Base-by-base conservation (phyloP, 1,140 invertebrate species). In the Asobara japonica region DNA sequence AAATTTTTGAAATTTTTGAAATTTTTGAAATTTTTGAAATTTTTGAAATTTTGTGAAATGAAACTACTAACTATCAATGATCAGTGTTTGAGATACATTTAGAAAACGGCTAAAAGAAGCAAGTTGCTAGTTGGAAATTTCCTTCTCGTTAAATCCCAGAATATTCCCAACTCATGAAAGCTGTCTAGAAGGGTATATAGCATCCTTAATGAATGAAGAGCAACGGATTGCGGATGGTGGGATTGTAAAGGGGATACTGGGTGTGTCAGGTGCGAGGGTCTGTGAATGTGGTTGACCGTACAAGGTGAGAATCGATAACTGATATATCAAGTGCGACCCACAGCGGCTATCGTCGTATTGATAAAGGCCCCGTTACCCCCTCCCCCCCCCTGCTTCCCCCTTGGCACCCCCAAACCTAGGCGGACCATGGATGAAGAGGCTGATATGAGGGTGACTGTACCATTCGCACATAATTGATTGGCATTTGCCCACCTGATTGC, bases 401-500 rank as follows among this genome's bases (percentile, higher is more conserved):
- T n/a, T 38, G 10, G 8, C 36, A 8, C 36, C 2, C 13, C 41
- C 41, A 45, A 16, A 13, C 41, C 41, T 7, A 45, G n/a, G n/a
- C n/a, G 10, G 62, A 38, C 7, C 16, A n/a, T 8, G 11, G 71
- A 33, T 27, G 30, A n/a, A 36, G 36, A 62, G 41, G 65, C 30
- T 31, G 27, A 41, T 27, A 4, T 45, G 22, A 62, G 69, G 64
- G 56, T 60, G 22, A 48, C 56, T 64, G 33, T 61, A 76, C 62
- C 66, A 66, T 69, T 69, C 51, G 76, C 76, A 81, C 80, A 82
- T 82, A 82, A 82, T 82, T 82, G 81, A 82, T 82, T 82, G 80
- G 81, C 78, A 82, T 82, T 82, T 80, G 74, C 80, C 69, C 75
- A 79, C 76, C 80, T 81, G 81, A 81, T 82, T 82, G 80, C 78